Evolutionary conservation across 1,140 invertebrate genomes (phyloP), one percentile per base, ranked within the genome.

Genomic region (Bombus superbus): DNA sequence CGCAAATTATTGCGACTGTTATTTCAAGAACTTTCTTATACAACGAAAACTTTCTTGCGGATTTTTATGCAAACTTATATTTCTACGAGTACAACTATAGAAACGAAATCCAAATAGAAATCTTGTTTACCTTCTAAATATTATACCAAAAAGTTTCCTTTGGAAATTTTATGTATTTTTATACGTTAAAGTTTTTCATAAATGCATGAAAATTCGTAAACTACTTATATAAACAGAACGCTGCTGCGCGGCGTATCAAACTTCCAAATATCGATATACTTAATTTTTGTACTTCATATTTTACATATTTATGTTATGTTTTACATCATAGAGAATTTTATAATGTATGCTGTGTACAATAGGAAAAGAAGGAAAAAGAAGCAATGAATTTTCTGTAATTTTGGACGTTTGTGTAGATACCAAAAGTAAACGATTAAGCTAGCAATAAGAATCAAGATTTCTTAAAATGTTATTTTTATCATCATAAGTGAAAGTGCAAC

Each of bases 271-370:
- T 83, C 83, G 42, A 69, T 78, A 79, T 35, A 35, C 32, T 35
- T 66, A 32, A 9, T 86, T 89, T 89, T 89, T 84, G 28, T 86
- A 89, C 38, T 42, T 22, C 40, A 68, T 10, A 74, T 40, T 87
- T 86, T 82, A 40, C 9, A 9, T 35, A 28, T 44, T 53, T 22
- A 53, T 53, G 18, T 53, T 53, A 53, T 22, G 18, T 22, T 53
- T 77, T 68, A 38, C 22, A 53, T 32, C 42, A 18, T 22, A 15
- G 9, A n/a, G 18, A 85, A 68, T 44, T 32, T 42, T 35, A 22
- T 22, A 53, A 38, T 59, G 13, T 82, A 40, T 25, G 47, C 13
- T 5, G 6, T 22, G 5, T 6, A 2, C 2, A 22, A 10, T 9
- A 38, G 32, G 4, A 4, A 22, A 9, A 68, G 38, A 22, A 25